These are phyloP conservation scores for Argynnis bischoffii DNA, from an alignment of 2,888 invertebrate species.

Conservation along the genomic window DNA sequence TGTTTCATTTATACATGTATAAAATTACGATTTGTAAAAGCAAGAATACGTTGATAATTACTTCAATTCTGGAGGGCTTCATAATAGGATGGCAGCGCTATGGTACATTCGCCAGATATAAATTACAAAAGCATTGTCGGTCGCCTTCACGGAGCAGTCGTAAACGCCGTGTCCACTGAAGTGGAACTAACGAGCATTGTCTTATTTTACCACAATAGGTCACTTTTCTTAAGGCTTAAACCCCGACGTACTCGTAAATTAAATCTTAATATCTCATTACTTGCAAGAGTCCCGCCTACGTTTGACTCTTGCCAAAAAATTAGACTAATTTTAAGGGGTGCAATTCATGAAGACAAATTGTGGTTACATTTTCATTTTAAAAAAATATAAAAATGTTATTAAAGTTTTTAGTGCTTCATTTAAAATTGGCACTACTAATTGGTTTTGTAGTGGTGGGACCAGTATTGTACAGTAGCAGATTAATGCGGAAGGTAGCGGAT, in stretches of 20 bases:
- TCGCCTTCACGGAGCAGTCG: conserved; percentile 51
- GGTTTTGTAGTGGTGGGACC: too few relatives aligned
- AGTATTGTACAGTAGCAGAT: too few relatives aligned
- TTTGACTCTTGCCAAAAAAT: conserved; percentile 63
- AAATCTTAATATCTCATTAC: conserved; percentile 79
- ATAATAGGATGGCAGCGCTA: conserved; percentile 49
- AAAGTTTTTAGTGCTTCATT: too few relatives aligned
- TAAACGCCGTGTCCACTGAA: conserved; percentile 67
- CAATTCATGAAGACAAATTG: conserved; percentile 11
- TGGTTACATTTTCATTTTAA: conserved; percentile 1
- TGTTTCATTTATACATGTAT: not conserved
- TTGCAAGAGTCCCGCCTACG: conserved; percentile 70
- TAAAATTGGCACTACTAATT: too few relatives aligned
- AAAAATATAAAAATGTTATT: not conserved
- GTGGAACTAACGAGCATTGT: conserved; percentile 77
- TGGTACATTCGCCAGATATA: conserved; percentile 65
- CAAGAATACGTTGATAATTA: conserved; percentile 3
- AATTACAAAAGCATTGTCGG: conserved; percentile 75
- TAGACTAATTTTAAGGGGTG: conserved; percentile 40
- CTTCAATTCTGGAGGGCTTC: conserved; percentile 27
- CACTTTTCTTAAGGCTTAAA: conserved; percentile 76
- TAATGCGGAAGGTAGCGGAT: too few relatives aligned
- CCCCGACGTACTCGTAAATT: conserved; percentile 76
- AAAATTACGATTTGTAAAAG: not conserved
- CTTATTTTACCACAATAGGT: conserved; percentile 78